Conservation (phyloP, 2,113 vertebrate species). For the Cyanoramphus novaezelandiae region DNA sequence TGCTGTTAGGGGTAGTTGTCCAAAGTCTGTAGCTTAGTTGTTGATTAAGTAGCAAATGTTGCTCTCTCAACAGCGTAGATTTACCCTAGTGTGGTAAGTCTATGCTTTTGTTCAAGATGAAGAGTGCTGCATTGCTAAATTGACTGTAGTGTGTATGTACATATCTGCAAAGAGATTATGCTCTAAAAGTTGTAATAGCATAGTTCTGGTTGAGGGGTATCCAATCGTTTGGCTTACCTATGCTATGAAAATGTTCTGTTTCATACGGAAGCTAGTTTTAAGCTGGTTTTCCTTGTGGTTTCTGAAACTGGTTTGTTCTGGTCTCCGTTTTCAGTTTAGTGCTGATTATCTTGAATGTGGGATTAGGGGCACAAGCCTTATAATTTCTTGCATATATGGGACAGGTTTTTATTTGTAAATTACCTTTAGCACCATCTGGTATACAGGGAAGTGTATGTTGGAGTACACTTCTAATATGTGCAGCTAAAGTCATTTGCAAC, state of each 20-base stretch:
- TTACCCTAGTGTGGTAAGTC: background rate
- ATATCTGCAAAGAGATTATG: background rate
- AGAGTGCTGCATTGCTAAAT: background rate
- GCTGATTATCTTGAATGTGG: background rate
- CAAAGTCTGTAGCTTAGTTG: conserved; percentile 23
- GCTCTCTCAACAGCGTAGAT: background rate
- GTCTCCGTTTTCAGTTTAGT: background rate
- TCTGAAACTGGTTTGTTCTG: conserved; percentile 28
- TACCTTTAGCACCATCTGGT: background rate
- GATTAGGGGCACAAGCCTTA: background rate
- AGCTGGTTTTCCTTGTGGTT: conserved; percentile 46
- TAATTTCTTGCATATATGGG: background rate
- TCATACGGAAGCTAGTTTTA: background rate
- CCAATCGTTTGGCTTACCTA: background rate
- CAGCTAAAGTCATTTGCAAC: background rate
- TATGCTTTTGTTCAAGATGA: background rate
- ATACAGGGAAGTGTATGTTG: background rate
- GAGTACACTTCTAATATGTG: background rate
- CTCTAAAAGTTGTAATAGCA: background rate
- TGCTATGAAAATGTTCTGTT: background rate
- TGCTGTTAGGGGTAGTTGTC: background rate
- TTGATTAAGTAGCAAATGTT: background rate
- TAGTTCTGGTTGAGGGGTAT: background rate
- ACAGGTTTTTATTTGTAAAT: background rate
- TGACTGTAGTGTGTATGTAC: background rate